Evolutionary conservation across 2,888 invertebrate species (phyloP).

Genomic region (Dryadula phaetusa): DNA sequence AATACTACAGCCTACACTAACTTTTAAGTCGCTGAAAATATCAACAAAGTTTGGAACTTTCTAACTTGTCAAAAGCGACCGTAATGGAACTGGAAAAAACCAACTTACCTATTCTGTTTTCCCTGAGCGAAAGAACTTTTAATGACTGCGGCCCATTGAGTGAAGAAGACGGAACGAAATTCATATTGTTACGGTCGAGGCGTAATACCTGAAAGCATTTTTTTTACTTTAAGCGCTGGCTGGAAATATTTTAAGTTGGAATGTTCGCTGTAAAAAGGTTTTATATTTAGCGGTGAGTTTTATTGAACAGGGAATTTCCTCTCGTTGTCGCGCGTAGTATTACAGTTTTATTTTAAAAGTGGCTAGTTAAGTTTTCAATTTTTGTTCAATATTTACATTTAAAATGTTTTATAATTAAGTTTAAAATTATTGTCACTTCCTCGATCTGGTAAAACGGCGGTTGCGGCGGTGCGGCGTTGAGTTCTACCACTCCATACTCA

Average conservation of each 20-base stretch:
- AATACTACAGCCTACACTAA: background rate
- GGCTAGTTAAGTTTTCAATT: slow-evolving; percentile 18
- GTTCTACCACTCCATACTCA: too few relatives aligned
- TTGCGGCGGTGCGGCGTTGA: too few relatives aligned
- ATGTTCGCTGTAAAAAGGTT: slow-evolving; percentile 29
- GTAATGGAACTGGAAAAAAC: slow-evolving; percentile 34
- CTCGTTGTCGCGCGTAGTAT: slow-evolving; percentile 10
- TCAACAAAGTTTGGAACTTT: slow-evolving; percentile 33
- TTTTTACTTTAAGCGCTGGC: slow-evolving; percentile 35
- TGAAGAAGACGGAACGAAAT: slow-evolving; percentile 89
- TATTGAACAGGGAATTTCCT: slow-evolving; percentile 28
- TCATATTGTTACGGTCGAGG: slow-evolving; percentile 92
- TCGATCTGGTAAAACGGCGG: too few relatives aligned
- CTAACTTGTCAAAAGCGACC: slow-evolving; percentile 40
- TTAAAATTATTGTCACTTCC: too few relatives aligned
- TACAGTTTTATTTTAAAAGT: slow-evolving; percentile 13
- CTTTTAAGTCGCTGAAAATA: slow-evolving; percentile 20
- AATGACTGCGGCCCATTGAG: slow-evolving; percentile 92
- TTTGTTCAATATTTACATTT: background rate
- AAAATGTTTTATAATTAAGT: too few relatives aligned
- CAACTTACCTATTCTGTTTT: slow-evolving; percentile 91
- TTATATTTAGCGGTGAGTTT: slow-evolving; percentile 30
- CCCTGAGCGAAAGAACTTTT: slow-evolving; percentile 88
- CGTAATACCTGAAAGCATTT: slow-evolving; percentile 86
- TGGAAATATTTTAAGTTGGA: slow-evolving; percentile 36